Evolutionary conservation across 2,888 invertebrate genomes (phyloP).

Genomic region (Rhagonycha fulva): DNA sequence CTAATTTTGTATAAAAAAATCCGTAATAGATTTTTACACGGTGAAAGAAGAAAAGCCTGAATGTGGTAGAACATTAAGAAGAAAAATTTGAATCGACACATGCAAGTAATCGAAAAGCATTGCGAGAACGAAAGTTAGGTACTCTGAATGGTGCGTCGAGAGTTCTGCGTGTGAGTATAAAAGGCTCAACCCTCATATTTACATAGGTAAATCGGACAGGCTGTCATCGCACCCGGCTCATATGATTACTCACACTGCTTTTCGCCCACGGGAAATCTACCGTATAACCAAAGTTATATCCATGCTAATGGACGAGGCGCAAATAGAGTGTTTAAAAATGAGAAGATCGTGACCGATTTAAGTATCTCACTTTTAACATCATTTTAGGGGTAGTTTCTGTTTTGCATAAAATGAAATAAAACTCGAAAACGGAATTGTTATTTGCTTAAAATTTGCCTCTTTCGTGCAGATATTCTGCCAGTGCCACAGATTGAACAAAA

Average conservation of each 20-base stretch:
- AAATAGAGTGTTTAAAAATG: slow-evolving; percentile 20
- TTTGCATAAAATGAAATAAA: slow-evolving; percentile 1
- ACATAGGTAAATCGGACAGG: slow-evolving; percentile 33
- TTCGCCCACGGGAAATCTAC: slow-evolving; percentile 42
- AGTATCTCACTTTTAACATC: slow-evolving; percentile 1
- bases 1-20: neutral
- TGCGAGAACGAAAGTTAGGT: slow-evolving; percentile 20
- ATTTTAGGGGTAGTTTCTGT: neutral
- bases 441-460: neutral
- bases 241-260: slow-evolving; percentile 38
- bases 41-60: neutral
- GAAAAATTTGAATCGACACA: slow-evolving; percentile 17
- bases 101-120: slow-evolving; percentile 23
- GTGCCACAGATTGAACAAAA: neutral
- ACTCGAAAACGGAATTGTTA: neutral
- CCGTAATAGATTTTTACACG: neutral
- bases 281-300: slow-evolving; percentile 28
- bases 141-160: slow-evolving; percentile 19
- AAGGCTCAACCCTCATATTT: slow-evolving; percentile 27
- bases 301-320: slow-evolving; percentile 19
- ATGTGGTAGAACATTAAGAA: neutral
- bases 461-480: neutral
- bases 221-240: slow-evolving; percentile 25
- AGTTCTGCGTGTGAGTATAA: slow-evolving; percentile 16
- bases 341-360: slow-evolving; percentile 11